phyloP scores from a whole-genome alignment of 2,113 vertebrate genomes.

The Oreotrochilus melanogaster region DNA sequence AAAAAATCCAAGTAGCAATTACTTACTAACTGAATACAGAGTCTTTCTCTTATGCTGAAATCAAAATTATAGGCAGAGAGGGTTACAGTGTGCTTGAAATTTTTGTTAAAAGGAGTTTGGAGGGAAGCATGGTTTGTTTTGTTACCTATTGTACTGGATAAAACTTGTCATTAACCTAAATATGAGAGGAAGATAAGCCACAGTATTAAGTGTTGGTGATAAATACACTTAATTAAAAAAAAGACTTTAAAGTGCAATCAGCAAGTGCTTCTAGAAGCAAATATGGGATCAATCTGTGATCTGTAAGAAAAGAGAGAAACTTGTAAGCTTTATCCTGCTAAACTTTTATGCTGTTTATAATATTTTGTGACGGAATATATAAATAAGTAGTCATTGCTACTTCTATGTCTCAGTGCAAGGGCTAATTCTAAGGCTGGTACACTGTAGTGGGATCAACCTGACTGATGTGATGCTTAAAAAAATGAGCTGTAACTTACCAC shows the following conservation, averaged over 20 bases:
- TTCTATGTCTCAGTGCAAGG: not conserved
- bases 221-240: not conserved
- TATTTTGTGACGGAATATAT: not conserved
- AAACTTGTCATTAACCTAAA: not conserved
- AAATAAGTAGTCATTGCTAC: not conserved
- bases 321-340: not conserved
- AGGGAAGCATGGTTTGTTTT: not conserved
- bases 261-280: not conserved
- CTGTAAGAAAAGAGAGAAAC: not conserved
- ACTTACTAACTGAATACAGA: not conserved
- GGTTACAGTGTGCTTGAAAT: not conserved
- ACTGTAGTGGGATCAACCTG: not conserved
- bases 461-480: not conserved
- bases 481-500: not conserved
- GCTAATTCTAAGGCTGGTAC: not conserved
- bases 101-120: not conserved
- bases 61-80: not conserved
- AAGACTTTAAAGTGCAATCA: not conserved
- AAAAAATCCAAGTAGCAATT: not conserved
- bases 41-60: not conserved
- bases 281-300: not conserved
- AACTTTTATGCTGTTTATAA: not conserved
- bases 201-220: not conserved
- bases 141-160: not conserved
- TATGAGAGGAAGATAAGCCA: not conserved